Conservation (phyloP, 1,140 invertebrate species). For the Sarcophaga bullata region DNA sequence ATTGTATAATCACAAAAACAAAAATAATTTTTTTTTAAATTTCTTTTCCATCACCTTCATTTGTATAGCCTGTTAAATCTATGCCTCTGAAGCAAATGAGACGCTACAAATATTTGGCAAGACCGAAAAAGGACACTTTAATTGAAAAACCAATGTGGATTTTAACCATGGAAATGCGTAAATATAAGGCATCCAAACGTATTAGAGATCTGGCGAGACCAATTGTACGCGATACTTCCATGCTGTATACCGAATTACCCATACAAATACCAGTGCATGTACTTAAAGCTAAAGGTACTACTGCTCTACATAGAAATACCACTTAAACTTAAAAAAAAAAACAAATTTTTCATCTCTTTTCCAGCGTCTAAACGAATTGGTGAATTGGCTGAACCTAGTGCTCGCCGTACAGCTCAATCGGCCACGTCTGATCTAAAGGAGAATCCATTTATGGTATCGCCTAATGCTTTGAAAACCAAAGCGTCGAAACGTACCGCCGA, state of each 20-base stretch:
- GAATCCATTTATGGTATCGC: constrained; percentile 57
- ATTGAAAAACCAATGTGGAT: constrained; percentile 51
- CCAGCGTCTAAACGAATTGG: constrained; percentile 55
- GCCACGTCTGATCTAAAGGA: constrained; percentile 53
- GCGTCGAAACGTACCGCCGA: constrained; percentile 64
- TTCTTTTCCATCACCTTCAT: too few relatives aligned
- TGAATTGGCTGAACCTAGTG: constrained; percentile 55
- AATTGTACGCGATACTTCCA: constrained; percentile 41
- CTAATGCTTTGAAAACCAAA: constrained; percentile 65
- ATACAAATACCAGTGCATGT: constrained; percentile 45
- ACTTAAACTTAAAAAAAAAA: background rate
- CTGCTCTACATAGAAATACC: background rate
- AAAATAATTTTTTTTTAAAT: too few relatives aligned
- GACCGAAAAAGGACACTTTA: constrained; percentile 47
- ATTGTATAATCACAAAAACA: background rate
- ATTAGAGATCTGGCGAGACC: constrained; percentile 49
- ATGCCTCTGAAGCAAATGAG: constrained; percentile 41
- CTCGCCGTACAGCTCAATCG: constrained; percentile 46
- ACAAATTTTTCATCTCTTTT: background rate
- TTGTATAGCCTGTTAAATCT: constrained; percentile 44
- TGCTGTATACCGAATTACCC: constrained; percentile 29
- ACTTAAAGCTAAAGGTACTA: constrained; percentile 53
- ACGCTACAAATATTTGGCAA: constrained; percentile 50
- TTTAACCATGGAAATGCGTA: constrained; percentile 49
- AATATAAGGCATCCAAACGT: constrained; percentile 51